These are phyloP conservation scores for Fragum fragum DNA, from an alignment of 2,888 invertebrate genomes.

Conservation along the genomic window DNA sequence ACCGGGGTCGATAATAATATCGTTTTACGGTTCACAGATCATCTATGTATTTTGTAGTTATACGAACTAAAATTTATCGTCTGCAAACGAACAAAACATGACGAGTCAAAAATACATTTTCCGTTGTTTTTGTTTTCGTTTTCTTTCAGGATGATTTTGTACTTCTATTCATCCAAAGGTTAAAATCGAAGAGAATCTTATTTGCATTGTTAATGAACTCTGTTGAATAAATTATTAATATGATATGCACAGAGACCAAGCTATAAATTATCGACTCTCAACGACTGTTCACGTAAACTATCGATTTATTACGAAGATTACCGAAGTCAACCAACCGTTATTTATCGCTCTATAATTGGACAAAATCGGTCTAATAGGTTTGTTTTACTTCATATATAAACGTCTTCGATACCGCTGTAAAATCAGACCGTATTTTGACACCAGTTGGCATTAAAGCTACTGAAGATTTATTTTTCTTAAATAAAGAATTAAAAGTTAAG, in stretches of 20 bases:
- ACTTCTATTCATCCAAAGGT: no score
- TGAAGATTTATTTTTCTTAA: conserved; percentile 19
- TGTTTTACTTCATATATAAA: conserved; percentile 2
- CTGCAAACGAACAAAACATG: no score
- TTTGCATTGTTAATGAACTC: background rate
- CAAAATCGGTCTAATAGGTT: background rate
- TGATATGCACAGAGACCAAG: background rate
- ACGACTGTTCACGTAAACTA: background rate
- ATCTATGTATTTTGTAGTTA: no score
- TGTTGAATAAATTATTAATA: background rate
- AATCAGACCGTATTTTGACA: conserved; percentile 42
- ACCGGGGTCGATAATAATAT: no score
- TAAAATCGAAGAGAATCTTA: background rate
- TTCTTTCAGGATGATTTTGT: no score
- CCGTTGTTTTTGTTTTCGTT: no score
- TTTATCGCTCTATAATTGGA: background rate
- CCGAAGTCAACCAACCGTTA: conserved; percentile 17
- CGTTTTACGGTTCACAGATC: no score
- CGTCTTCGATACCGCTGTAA: background rate
- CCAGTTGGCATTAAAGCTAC: conserved; percentile 40
- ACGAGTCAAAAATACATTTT: no score
- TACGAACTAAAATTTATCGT: no score
- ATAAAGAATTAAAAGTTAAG: background rate
- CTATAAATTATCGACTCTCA: background rate
- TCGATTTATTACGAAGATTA: conserved; percentile 13